Conservation (phyloP, 2,113 vertebrate genomes). For the Malurus cyaneus region DNA sequence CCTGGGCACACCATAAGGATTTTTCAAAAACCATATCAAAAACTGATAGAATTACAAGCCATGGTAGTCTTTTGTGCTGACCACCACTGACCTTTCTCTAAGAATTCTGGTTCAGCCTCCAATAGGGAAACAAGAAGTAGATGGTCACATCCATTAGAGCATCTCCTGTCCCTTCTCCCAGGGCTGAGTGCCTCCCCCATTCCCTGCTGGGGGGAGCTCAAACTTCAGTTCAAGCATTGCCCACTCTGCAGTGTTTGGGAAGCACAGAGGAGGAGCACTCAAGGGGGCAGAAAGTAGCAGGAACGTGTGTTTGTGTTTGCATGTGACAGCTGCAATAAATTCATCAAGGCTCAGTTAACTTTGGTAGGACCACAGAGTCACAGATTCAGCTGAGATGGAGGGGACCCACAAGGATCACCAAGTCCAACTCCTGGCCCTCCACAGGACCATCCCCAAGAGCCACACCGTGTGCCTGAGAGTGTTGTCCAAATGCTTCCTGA, state of each 20-base stretch:
- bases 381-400: neutral
- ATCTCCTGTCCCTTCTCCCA: neutral
- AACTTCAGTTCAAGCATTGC: neutral
- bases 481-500: neutral
- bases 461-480: neutral
- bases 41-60: neutral
- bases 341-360: neutral
- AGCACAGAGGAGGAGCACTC: neutral
- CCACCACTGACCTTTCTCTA: neutral
- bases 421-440: neutral
- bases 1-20: neutral
- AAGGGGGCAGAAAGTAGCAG: neutral
- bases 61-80: neutral
- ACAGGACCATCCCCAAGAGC: neutral
- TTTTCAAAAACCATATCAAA: neutral
- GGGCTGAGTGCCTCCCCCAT: neutral
- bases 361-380: neutral
- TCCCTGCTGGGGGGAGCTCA: neutral
- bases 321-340: neutral
- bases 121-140: neutral
- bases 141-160: neutral
- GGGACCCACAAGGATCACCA: neutral
- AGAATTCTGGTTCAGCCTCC: neutral
- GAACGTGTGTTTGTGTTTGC: neutral
- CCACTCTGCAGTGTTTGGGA: accelerated